Conservation (phyloP, 2,888 invertebrate genomes). For the Philereme transversata region DNA sequence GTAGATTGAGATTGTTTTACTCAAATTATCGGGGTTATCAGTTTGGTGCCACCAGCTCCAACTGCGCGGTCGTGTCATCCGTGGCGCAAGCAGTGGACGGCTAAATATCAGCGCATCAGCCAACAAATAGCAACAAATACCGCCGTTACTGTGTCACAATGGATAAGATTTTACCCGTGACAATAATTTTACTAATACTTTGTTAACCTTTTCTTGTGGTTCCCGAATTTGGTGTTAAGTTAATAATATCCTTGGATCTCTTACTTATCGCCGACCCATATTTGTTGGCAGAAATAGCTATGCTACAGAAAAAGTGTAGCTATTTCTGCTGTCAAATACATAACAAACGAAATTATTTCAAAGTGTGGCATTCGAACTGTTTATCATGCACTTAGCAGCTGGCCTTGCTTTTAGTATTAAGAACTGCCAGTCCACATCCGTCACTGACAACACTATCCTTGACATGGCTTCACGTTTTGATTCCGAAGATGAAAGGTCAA, state of each 20-base stretch:
- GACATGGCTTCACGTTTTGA: slow-evolving; percentile 21
- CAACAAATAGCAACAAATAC: slow-evolving; percentile 57
- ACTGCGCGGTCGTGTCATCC: slow-evolving; percentile 61
- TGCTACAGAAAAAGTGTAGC: too few relatives aligned
- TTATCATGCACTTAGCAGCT: background rate
- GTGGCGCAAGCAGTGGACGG: slow-evolving; percentile 65
- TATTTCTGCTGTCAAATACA: too few relatives aligned
- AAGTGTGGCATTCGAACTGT: too few relatives aligned
- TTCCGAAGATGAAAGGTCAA: slow-evolving; percentile 20
- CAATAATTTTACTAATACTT: background rate
- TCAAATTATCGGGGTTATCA: too few relatives aligned
- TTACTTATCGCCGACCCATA: too few relatives aligned
- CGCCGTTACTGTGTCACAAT: slow-evolving; percentile 10
- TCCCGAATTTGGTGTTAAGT: too few relatives aligned
- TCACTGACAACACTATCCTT: slow-evolving; percentile 17
- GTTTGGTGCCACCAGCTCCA: slow-evolving; percentile 18
- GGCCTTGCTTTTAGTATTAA: background rate
- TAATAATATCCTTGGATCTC: too few relatives aligned
- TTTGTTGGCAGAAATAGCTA: too few relatives aligned
- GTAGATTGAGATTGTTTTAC: too few relatives aligned
- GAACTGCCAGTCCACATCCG: slow-evolving; percentile 1
- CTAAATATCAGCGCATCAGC: slow-evolving; percentile 73
- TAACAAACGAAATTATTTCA: too few relatives aligned
- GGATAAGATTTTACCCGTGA: background rate
- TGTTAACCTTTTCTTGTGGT: too few relatives aligned